Conservation (phyloP, 2,888 invertebrate species). For the Pandemis cinnamomeana region DNA sequence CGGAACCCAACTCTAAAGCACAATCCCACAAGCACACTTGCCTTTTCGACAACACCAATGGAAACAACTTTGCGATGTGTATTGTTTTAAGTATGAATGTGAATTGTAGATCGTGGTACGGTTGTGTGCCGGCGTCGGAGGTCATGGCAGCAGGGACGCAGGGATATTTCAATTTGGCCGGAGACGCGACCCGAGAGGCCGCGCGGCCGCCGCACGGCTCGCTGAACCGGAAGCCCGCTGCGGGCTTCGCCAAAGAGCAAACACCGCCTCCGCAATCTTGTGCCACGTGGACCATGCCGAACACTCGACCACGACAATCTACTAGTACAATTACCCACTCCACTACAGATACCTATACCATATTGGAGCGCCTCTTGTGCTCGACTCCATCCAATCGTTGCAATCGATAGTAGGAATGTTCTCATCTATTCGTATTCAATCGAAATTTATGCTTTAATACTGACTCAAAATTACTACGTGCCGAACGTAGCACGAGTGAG, state of each 20-base stretch:
- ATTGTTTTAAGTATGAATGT: conserved; percentile 51
- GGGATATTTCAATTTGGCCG: conserved; percentile 82
- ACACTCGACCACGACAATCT: conserved; percentile 79
- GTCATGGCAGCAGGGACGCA: conserved; percentile 68
- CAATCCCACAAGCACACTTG: neutral
- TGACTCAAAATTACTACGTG: conserved; percentile 39
- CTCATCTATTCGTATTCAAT: conserved; percentile 44
- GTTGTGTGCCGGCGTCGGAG: conserved; percentile 60
- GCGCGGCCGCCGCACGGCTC: conserved; percentile 77
- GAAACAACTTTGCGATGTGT: neutral
- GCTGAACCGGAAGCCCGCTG: conserved; percentile 82
- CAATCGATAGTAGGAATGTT: conserved; percentile 48
- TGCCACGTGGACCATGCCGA: conserved; percentile 80
- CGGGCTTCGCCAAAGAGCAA: conserved; percentile 82
- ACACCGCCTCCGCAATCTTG: conserved; percentile 83
- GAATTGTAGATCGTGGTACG: conserved; percentile 47
- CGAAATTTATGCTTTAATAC: conserved; percentile 41
- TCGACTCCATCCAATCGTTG: conserved; percentile 47
- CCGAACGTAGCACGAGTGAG: conserved; percentile 21
- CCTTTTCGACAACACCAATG: neutral
- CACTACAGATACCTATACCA: conserved; percentile 49
- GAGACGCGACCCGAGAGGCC: conserved; percentile 82
- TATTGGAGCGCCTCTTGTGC: conserved; percentile 46
- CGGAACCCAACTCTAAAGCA: no score
- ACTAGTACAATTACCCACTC: conserved; percentile 74